Evolutionary conservation across 1,140 invertebrate species (phyloP).

Genomic region (Cydia strobilella): DNA sequence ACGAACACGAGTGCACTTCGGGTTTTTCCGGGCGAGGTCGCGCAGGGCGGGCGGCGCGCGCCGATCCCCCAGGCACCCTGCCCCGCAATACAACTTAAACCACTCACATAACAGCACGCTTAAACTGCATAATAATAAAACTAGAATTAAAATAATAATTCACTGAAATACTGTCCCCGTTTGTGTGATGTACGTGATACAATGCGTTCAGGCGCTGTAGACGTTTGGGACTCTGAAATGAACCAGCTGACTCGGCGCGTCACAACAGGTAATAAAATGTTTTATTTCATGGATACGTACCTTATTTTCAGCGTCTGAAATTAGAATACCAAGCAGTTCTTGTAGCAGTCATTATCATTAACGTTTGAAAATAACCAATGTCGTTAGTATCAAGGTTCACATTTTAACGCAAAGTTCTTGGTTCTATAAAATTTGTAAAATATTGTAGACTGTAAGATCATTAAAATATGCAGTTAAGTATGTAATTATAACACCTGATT

Average conservation of each 20-base stretch:
- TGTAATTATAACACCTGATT: constrained; percentile 11
- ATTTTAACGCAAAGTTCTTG: not conserved
- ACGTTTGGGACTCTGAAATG: constrained; percentile 5
- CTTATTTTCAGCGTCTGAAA: constrained; percentile 22
- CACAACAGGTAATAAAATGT: constrained; percentile 29
- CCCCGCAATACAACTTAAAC: constrained; percentile 48
- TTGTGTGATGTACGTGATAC: not conserved
- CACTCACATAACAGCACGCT: constrained; percentile 47
- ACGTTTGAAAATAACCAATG: not conserved
- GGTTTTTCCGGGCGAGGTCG: constrained; percentile 55
- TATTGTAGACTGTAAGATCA: not conserved
- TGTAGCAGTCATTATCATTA: not conserved
- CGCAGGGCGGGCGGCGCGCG: constrained; percentile 72
- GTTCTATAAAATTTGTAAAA: not conserved
- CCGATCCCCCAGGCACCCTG: constrained; percentile 48
- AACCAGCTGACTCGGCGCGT: constrained; percentile 16
- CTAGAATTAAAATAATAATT: not conserved
- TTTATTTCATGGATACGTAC: constrained; percentile 8
- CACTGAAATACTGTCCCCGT: not conserved
- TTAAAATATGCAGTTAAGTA: not conserved
- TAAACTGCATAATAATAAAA: constrained; percentile 35
- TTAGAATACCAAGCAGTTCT: not conserved
- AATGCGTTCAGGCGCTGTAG: not conserved
- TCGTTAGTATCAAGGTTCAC: not conserved
- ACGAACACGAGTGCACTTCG: constrained; percentile 39